Conservation (phyloP, 2,888 invertebrate genomes). For the Agrochola litura region DNA sequence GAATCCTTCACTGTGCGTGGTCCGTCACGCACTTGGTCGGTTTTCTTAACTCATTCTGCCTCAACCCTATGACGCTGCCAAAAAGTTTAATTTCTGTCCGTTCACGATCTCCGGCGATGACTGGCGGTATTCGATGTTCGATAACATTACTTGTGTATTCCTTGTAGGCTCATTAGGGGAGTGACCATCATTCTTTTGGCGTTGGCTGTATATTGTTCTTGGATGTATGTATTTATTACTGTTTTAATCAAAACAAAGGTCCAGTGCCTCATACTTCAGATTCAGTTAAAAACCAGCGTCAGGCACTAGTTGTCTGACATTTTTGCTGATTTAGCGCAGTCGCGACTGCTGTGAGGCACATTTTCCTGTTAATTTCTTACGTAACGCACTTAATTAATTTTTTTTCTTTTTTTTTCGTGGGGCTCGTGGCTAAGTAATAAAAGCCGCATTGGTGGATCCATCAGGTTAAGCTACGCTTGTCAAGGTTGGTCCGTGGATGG, state of each 20-base stretch:
- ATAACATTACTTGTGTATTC: slow-evolving; percentile 56
- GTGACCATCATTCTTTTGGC: slow-evolving; percentile 52
- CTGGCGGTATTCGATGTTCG: slow-evolving; percentile 51
- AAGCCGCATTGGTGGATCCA: too few species aligned
- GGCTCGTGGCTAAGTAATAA: too few species aligned
- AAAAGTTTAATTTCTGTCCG: slow-evolving; percentile 66
- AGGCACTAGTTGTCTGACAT: too few species aligned
- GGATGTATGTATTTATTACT: neutral
- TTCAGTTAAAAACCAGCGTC: too few species aligned
- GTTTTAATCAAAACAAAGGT: neutral
- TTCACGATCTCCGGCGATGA: slow-evolving; percentile 58
- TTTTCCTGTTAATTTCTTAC: too few species aligned
- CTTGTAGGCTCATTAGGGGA: slow-evolving; percentile 60
- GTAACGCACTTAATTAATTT: too few species aligned
- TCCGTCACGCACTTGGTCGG: neutral
- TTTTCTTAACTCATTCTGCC: neutral
- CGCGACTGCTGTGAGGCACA: too few species aligned
- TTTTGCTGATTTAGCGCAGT: too few species aligned
- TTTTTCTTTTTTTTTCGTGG: too few species aligned
- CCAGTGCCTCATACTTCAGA: too few species aligned
- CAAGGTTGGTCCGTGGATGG: too few species aligned
- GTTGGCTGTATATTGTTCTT: slow-evolving; percentile 32
- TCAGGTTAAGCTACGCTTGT: too few species aligned
- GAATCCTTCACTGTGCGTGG: neutral
- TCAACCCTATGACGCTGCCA: slow-evolving; percentile 56